phyloP scores from a whole-genome alignment of 2,113 vertebrate genomes.

The Microcebus ravelobensis region DNA sequence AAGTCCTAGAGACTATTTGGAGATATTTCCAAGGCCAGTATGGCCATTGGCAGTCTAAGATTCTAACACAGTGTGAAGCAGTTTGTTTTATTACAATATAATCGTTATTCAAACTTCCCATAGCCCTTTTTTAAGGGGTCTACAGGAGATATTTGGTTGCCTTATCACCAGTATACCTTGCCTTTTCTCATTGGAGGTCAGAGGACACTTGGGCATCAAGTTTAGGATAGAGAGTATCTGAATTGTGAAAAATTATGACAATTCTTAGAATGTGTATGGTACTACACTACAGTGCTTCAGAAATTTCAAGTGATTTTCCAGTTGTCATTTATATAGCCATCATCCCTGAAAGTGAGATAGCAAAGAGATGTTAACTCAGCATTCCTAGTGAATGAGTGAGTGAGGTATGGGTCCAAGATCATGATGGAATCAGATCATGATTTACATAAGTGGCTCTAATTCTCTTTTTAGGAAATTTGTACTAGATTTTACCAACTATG shows the following conservation, averaged over 20 bases:
- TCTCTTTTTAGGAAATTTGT: constrained; percentile 45
- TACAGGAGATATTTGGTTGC: neutral
- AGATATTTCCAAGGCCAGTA: neutral
- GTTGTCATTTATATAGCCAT: constrained; percentile 17
- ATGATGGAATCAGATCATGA: neutral
- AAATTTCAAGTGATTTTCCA: constrained; percentile 53
- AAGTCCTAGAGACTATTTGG: neutral
- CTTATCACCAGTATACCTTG: neutral
- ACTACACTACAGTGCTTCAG: neutral
- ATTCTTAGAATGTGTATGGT: constrained; percentile 35
- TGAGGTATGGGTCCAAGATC: neutral
- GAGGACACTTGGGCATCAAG: neutral
- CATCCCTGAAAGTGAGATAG: constrained; percentile 23
- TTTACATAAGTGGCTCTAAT: neutral
- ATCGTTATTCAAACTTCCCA: constrained; percentile 7
- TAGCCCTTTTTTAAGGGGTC: constrained; percentile 8
- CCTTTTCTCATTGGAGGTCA: constrained; percentile 25
- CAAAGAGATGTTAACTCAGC: constrained; percentile 28
- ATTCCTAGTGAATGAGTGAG: neutral
- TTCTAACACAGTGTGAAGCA: neutral
- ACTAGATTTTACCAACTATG: neutral
- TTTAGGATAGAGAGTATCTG: constrained; percentile 45
- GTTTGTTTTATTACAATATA: neutral
- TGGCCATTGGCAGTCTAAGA: neutral
- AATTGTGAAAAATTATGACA: constrained; percentile 4